Evolutionary conservation across 2,113 vertebrate species (phyloP).

Genomic region (Columba livia): DNA sequence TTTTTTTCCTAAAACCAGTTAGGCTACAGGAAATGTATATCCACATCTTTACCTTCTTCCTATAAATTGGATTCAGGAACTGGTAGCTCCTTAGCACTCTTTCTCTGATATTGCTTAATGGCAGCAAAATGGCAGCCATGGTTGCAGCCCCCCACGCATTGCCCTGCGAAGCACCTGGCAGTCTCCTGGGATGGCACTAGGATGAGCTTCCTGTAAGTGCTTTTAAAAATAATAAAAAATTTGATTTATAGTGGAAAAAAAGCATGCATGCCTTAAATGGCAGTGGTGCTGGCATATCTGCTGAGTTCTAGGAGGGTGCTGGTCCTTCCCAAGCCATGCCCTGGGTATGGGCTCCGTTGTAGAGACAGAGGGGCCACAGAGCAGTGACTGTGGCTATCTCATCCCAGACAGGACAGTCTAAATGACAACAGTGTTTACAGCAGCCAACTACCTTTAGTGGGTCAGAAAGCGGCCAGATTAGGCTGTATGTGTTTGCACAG

Average conservation of each 20-base stretch:
- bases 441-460: not conserved
- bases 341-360: accelerated
- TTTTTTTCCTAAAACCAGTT: not conserved
- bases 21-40: not conserved
- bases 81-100: not conserved
- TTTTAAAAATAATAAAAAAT: not conserved
- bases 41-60: not conserved
- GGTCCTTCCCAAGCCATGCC: not conserved
- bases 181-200: not conserved
- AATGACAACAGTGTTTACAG: not conserved
- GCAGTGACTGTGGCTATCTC: not conserved
- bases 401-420: not conserved
- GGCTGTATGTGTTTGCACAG: not conserved
- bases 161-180: not conserved
- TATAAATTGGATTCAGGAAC: not conserved
- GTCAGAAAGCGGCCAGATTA: not conserved
- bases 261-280: not conserved
- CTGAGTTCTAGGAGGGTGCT: not conserved
- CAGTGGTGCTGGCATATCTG: accelerated
- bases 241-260: not conserved
- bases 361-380: not conserved
- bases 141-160: not conserved
- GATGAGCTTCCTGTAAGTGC: not conserved
- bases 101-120: not conserved
- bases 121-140: not conserved